Base-by-base conservation (phyloP, 2,888 invertebrate species). In the Yponomeuta evonymella region DNA sequence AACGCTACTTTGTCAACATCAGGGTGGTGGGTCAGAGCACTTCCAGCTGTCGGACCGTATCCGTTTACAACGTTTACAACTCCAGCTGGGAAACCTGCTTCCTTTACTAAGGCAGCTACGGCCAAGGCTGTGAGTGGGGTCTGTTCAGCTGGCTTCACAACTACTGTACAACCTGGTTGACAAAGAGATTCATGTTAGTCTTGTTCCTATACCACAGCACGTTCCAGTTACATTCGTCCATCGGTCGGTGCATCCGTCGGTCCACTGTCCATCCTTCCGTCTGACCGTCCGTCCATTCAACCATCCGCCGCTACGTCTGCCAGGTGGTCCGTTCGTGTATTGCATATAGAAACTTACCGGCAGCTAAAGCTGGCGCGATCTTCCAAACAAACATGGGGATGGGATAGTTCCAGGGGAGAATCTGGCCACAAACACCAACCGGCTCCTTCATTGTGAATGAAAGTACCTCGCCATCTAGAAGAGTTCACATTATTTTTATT, bases 331-430 rank as follows among this genome's bases (percentile, higher is more conserved):
- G 36, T 36, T 51, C 12, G 51, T 51, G 51, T 51, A 12, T 51
- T 23, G 23, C 23, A 1, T 23, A 23, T 23, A 23, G 23, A 9
- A 23, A 70, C 77, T 76, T 75, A 89, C 89, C 89, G 72, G 95
- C 95, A 33, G 95, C 95, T 68, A 96, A 82, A 8, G 96, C 96
- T 0, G 96, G 96, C 0, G 93, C 97, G 51, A 98, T 93, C 87
- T 99, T 99, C 98, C 98, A 99, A 1, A 97, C 95, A 83, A 97
- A 95, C 98, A 99, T 98, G 74, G 98, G 88, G 70, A 97, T 85
- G 0, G 97, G 98, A 81, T 97, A 98, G 88, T 98, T 98, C 98
- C 98, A 98, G 29, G 98, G 98, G 74, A 97, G 95, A 76, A 98
- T 98, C 87, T 97, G 97, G 0, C 96, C 98, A 81, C 97, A 97